phyloP scores from a whole-genome alignment of 2,888 invertebrate genomes.

The Leptopilina drosophilae region DNA sequence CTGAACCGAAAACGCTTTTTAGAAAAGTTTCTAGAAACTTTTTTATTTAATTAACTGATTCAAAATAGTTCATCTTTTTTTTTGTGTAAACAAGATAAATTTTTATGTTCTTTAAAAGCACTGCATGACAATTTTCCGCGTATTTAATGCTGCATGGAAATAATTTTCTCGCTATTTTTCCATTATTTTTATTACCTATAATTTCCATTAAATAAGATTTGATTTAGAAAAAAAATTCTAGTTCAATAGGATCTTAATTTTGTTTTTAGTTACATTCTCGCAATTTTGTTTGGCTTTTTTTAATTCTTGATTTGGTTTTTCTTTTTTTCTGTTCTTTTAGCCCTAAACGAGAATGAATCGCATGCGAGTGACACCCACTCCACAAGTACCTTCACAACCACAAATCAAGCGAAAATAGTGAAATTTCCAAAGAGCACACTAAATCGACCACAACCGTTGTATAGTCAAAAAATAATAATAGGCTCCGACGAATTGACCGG shows the following conservation, averaged over 20 bases:
- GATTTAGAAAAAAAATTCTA: no score
- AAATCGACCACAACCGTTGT: slow-evolving; percentile 70
- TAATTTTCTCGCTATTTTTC: slow-evolving; percentile 17
- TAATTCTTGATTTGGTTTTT: slow-evolving; percentile 62
- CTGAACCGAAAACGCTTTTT: background rate
- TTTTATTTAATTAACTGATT: background rate
- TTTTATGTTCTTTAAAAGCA: background rate
- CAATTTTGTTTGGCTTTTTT: slow-evolving; percentile 59
- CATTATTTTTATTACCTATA: no score
- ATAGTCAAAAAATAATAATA: slow-evolving; percentile 76
- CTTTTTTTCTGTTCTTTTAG: slow-evolving; percentile 76
- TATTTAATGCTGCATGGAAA: slow-evolving; percentile 46
- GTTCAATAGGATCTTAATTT: no score
- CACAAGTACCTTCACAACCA: slow-evolving; percentile 63
- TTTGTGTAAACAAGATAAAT: background rate
- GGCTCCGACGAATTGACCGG: slow-evolving; percentile 72
- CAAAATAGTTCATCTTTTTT: background rate
- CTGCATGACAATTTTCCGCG: slow-evolving; percentile 46
- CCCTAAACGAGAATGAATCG: slow-evolving; percentile 74
- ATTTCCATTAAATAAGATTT: background rate
- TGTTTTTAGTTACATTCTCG: background rate
- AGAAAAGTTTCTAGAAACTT: no score
- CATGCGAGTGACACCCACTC: slow-evolving; percentile 75
- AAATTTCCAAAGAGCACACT: slow-evolving; percentile 73
- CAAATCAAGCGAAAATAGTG: slow-evolving; percentile 72